phyloP scores from a whole-genome alignment of 2,113 vertebrate species.

The Argyrosomus japonicus region DNA sequence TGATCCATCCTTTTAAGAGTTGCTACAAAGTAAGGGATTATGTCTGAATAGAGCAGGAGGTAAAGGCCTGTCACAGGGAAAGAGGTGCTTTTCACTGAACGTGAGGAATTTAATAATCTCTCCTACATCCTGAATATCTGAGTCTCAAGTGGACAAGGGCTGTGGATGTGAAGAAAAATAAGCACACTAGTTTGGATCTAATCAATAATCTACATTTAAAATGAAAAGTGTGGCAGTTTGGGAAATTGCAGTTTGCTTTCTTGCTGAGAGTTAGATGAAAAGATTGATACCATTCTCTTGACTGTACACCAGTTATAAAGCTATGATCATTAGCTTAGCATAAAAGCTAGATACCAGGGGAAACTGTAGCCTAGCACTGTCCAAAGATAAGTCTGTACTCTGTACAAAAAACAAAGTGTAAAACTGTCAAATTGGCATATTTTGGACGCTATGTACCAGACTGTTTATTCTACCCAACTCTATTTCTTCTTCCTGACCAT shows the following conservation, averaged over 20 bases:
- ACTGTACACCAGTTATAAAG: neutral
- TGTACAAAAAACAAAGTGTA: neutral
- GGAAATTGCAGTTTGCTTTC: neutral
- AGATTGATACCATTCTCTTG: neutral
- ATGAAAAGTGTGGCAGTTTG: neutral
- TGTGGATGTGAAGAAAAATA: constrained; percentile 13
- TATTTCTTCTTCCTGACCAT: too few relatives aligned
- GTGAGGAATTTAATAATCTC: constrained; percentile 76
- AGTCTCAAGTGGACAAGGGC: constrained; percentile 13
- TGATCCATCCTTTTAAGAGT: constrained; percentile 65
- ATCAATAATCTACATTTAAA: neutral
- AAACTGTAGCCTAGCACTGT: neutral
- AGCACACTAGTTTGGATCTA: neutral
- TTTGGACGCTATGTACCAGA: neutral
- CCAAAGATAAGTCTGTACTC: neutral
- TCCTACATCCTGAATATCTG: constrained; percentile 51
- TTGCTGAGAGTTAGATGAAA: neutral
- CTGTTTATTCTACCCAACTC: neutral
- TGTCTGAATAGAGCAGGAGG: constrained; percentile 65
- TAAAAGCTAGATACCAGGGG: too few relatives aligned
- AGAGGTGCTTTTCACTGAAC: constrained; percentile 62
- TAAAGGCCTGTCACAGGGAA: constrained; percentile 52
- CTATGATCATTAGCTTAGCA: neutral
- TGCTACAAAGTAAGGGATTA: constrained; percentile 66
- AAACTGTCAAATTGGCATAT: neutral